Base-by-base conservation (phyloP, 2,113 vertebrate genomes). In the Paradoxurus hermaphroditus region DNA sequence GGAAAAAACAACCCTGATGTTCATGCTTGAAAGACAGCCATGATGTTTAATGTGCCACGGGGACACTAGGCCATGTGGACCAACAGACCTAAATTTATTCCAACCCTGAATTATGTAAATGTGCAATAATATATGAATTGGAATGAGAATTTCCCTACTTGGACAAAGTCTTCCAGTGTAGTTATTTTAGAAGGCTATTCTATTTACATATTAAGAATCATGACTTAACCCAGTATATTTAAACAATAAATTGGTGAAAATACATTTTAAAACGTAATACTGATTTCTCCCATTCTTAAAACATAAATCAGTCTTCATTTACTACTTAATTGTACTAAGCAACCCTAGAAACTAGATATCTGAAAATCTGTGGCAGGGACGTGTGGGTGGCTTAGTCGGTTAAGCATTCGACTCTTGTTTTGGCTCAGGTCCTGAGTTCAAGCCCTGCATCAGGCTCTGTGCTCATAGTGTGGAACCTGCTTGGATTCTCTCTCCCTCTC, bases 11-110 rank as follows among this genome's bases (percentile, higher is more conserved):
- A 68, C 56, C 39, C 12, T 34, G 14, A 10, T 9, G 13, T 89
- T 95, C 72, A 89, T 86, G 79, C 95, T 92, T 96, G 78, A 89
- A 86, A 96, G 79, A 88, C 4, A 97, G 46, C 70, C 53, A 72
- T 49, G 25, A 86, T 34, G 44, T 96, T 97, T 96, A 95, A 92
- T 53, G 19, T 89, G 41, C 34, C 79, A 36, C 39, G 78, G 63
- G 78, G 88, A 93, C 31, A 67, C 41, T n/a, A 72, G 59, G 46
- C 46, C 79, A 75, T 51, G 81, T n/a, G 81, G 36, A 87, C 59
- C 83, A 96, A 81, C 13, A 89, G 39, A 91, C 46, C 36, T 90
- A 87, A 88, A 94, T 94, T 94, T 93, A 97, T 51, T 93, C 44
- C 18, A 85, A 82, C 59, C 14, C 39, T 95, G 41, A 96, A 94